A percentile compares a stretch with the other conserved stretches of the same genome.
Evolutionary conservation across 2,113 vertebrate species (phyloP).

Genomic region (Melanerpes formicivorus): DNA sequence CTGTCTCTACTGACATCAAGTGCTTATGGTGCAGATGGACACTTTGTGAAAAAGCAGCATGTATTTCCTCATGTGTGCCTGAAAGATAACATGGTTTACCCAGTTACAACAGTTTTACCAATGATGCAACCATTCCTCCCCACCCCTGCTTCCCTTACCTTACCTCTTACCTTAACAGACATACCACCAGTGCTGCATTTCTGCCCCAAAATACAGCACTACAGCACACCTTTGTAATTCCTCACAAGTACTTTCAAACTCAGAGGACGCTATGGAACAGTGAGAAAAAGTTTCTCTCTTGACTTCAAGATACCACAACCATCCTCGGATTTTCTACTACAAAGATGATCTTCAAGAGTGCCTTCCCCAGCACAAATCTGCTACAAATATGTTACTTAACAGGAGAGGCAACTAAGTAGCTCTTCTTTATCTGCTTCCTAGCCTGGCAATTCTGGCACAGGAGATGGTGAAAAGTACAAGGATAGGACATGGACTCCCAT

Average conservation of each 20-base stretch:
- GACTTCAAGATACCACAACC: background rate
- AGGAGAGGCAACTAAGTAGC: background rate
- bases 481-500: background rate
- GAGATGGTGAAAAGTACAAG: background rate
- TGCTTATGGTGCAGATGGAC: background rate
- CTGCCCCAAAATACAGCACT: background rate
- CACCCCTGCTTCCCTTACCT: background rate
- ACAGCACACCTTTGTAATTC: background rate
- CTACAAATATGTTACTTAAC: background rate
- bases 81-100: background rate
- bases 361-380: background rate
- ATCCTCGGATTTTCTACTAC: background rate
- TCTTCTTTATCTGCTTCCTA: background rate
- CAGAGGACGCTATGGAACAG: background rate
- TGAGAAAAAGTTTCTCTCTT: background rate
- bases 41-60: background rate
- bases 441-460: background rate
- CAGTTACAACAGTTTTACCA: background rate
- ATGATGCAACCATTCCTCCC: background rate
- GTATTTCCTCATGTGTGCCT: fast-evolving
- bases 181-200: background rate
- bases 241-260: background rate
- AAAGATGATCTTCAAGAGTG: background rate
- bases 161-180: background rate
- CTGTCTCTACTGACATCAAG: background rate